Evolutionary conservation across 1,140 invertebrate genomes (phyloP).

Genomic region (Ostrea edulis): DNA sequence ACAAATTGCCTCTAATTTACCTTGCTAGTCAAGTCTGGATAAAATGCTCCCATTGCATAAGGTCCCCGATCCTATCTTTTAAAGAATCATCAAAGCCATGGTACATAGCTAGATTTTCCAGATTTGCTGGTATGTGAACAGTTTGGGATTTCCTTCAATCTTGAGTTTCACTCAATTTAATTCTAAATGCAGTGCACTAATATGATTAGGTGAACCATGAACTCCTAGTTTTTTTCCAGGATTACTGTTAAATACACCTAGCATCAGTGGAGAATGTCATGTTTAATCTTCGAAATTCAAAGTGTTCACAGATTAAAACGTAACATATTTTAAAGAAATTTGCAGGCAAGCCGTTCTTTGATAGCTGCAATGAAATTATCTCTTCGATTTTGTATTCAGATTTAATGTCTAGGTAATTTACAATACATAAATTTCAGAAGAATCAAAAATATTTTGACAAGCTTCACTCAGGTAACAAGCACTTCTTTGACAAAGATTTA

Average conservation of each 20-base stretch:
- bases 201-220: constrained; percentile 37
- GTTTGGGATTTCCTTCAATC: constrained; percentile 8
- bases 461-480: constrained; percentile 30
- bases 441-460: constrained; percentile 29
- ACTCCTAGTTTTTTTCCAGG: constrained; percentile 19
- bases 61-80: constrained; percentile 31
- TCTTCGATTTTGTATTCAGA: background rate
- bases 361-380: constrained; percentile 22
- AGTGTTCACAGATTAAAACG: background rate
- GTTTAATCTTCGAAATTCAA: constrained; percentile 2
- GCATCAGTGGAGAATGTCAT: constrained; percentile 9
- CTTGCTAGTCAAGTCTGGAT: constrained; percentile 27
- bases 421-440: constrained; percentile 23
- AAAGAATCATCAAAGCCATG: constrained; percentile 28
- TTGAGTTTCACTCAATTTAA: constrained; percentile 34
- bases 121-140: constrained; percentile 16
- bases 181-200: constrained; percentile 32
- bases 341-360: background rate
- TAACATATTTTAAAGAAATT: background rate
- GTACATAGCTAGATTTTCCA: constrained; percentile 34
- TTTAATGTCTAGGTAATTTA: constrained; percentile 35
- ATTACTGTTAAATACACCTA: constrained; percentile 10
- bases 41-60: constrained; percentile 24
- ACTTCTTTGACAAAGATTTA: constrained; percentile 32
- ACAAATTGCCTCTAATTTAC: constrained; percentile 37